These are phyloP conservation scores for Apodemia duryi DNA, from an alignment of 2,888 invertebrate species.

Conservation along the genomic window DNA sequence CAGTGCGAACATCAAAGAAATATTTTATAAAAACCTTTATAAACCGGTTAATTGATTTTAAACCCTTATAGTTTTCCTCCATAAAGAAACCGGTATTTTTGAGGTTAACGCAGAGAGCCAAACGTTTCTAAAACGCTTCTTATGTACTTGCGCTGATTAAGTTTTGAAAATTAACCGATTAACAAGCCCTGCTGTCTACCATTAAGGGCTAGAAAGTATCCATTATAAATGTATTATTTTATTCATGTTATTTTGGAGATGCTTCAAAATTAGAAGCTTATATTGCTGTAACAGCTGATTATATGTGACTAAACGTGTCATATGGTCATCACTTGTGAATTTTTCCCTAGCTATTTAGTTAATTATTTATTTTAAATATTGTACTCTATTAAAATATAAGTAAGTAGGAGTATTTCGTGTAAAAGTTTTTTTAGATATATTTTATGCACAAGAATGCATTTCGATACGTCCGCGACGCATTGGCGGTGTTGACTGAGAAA, in stretches of 20 bases:
- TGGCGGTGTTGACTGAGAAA: constrained; percentile 51
- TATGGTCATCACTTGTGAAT: constrained; percentile 6
- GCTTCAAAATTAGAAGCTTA: not conserved
- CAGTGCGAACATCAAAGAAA: too few species aligned
- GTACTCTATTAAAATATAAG: constrained; percentile 27
- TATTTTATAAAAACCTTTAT: too few species aligned
- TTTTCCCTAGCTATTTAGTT: constrained; percentile 35
- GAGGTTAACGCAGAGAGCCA: too few species aligned
- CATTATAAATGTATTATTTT: not conserved
- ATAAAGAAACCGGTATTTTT: too few species aligned
- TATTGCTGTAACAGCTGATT: constrained; percentile 8
- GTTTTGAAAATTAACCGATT: too few species aligned
- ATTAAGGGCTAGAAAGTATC: not conserved
- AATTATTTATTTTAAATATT: constrained; percentile 60
- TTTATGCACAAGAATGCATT: constrained; percentile 61
- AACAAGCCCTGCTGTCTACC: too few species aligned
- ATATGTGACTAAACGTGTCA: constrained; percentile 21
- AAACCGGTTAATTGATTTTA: too few species aligned
- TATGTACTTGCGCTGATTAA: too few species aligned
- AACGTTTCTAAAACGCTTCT: too few species aligned
- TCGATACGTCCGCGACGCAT: constrained; percentile 50
- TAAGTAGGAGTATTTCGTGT: constrained; percentile 37
- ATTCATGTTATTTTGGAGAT: not conserved
- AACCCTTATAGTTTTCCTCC: too few species aligned
- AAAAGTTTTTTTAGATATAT: constrained; percentile 48